phyloP scores from a whole-genome alignment of 2,888 invertebrate species.

The Nysson spinosus region DNA sequence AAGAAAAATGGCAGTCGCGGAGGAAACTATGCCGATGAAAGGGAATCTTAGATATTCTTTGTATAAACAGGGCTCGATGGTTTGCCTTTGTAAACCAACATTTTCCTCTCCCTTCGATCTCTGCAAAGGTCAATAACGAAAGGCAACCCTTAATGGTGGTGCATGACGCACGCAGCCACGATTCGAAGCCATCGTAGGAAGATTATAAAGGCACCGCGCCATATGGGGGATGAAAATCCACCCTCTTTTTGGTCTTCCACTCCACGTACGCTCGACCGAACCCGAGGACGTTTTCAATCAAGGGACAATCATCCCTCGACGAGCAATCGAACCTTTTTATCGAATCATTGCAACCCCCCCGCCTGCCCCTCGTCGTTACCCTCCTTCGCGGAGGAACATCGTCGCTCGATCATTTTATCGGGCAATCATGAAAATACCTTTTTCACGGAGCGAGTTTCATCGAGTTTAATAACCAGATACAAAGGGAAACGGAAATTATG shows the following conservation, averaged over 20 bases:
- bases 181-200: conserved; percentile 42
- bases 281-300: conserved; percentile 64
- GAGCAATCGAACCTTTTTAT: conserved; percentile 64
- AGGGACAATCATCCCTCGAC: conserved; percentile 69
- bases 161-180: conserved; percentile 30
- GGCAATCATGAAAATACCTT: conserved; percentile 40
- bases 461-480: too few relatives aligned
- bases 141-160: conserved; percentile 24
- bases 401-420: conserved; percentile 44
- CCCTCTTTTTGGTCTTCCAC: conserved; percentile 17
- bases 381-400: conserved; percentile 31
- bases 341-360: conserved; percentile 56
- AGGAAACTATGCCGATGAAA: too few relatives aligned
- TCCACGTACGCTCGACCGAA: conserved; percentile 51
- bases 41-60: neutral
- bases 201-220: conserved; percentile 51
- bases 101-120: neutral
- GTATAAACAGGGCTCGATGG: neutral
- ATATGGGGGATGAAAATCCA: conserved; percentile 48
- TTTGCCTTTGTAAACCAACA: neutral
- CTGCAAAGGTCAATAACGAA: neutral
- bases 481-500: too few relatives aligned
- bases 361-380: conserved; percentile 40
- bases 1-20: too few relatives aligned
- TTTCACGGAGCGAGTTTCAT: conserved; percentile 34